Percentiles rank a stretch among this genome's conserved stretches.
Evolutionary conservation across 2,888 invertebrate species (phyloP).

Genomic region (Blastobasis lacticolella): DNA sequence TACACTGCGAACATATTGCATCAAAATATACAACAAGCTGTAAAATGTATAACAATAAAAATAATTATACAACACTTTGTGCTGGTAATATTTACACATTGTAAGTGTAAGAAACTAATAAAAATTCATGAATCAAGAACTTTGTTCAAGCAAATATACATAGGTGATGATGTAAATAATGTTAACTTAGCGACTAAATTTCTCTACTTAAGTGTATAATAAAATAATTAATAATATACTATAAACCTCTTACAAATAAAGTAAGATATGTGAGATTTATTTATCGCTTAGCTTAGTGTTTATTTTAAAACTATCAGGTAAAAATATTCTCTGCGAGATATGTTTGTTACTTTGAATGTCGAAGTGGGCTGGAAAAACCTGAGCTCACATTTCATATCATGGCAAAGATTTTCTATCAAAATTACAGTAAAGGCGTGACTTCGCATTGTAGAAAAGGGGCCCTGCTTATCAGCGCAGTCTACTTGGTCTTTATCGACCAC

Average conservation of each 20-base stretch:
- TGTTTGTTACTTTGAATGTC: no score
- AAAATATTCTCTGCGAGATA: no score
- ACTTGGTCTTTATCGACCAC: no score
- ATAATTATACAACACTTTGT: constrained; percentile 51
- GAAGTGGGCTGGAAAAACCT: no score
- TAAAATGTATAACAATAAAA: constrained; percentile 26
- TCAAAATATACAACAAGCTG: constrained; percentile 40
- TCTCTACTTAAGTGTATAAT: constrained; percentile 1
- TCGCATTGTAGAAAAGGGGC: no score
- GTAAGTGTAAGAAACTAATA: constrained; percentile 29
- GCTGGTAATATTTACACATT: constrained; percentile 36
- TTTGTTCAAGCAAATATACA: constrained; percentile 64
- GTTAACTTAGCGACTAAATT: constrained; percentile 6
- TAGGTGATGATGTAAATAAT: constrained; percentile 21
- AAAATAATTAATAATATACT: no score
- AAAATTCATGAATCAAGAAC: constrained; percentile 35
- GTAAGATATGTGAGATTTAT: constrained; percentile 3
- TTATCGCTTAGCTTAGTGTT: neutral
- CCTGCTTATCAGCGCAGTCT: no score
- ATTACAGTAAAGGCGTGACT: no score
- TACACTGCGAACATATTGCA: constrained; percentile 19
- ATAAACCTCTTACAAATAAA: neutral
- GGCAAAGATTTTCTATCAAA: no score
- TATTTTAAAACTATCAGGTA: neutral
- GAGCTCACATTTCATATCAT: no score